These are phyloP conservation scores for Zaprionus africanus DNA, from an alignment of 1,140 invertebrate genomes.

Conservation along the genomic window DNA sequence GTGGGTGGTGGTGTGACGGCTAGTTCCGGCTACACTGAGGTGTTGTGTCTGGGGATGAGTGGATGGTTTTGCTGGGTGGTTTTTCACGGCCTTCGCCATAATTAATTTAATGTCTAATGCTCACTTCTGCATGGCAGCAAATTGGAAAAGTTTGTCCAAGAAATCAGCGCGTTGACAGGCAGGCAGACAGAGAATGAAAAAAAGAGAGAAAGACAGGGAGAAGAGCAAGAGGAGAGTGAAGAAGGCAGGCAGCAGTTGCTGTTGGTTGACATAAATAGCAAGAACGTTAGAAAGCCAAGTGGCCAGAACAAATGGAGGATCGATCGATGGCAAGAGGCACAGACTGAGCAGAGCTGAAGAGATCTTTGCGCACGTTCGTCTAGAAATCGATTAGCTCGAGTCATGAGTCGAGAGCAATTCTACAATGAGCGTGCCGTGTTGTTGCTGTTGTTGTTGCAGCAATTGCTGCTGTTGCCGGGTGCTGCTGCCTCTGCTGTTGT, in stretches of 20 bases:
- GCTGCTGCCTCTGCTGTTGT: not conserved
- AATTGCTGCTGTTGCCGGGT: constrained; percentile 12
- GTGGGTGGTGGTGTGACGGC: constrained; percentile 22
- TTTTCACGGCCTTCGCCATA: constrained; percentile 55
- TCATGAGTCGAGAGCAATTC: constrained; percentile 55
- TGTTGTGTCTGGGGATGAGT: not conserved
- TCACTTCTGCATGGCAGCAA: constrained; percentile 47
- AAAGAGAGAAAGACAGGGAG: not conserved
- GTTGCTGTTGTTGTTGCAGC: constrained; percentile 11
- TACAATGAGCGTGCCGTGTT: constrained; percentile 42
- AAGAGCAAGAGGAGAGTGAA: not conserved
- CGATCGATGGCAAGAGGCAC: constrained; percentile 36
- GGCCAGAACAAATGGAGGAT: constrained; percentile 62
- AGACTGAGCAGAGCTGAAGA: constrained; percentile 19
- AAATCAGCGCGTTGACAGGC: constrained; percentile 38
- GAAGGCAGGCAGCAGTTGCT: not conserved
- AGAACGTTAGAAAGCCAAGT: constrained; percentile 65
- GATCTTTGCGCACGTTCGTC: constrained; percentile 61
- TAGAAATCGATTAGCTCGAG: constrained; percentile 75
- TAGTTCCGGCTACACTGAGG: constrained; percentile 10
- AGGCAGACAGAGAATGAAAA: not conserved
- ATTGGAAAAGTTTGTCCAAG: constrained; percentile 50
- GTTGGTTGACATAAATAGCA: constrained; percentile 63
- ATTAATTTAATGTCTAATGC: constrained; percentile 70
- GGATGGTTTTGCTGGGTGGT: constrained; percentile 23